Conservation (phyloP, 92 coral and sea anemone species). For the Zoanthus solanderi region DNA sequence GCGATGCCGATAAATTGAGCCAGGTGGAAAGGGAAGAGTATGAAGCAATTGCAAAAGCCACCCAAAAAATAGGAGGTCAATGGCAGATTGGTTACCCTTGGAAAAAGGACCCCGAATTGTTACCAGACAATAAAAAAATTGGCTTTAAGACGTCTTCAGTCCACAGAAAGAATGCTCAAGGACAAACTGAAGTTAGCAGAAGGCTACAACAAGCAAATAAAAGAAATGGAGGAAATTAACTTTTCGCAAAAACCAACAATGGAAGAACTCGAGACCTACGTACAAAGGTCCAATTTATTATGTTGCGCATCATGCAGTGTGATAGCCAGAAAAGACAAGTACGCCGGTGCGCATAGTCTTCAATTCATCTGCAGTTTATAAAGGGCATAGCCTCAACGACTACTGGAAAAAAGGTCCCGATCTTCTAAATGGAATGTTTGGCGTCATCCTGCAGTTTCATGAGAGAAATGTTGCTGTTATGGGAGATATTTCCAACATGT, state of each 20-base stretch:
- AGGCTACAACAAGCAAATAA: no score
- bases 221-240: no score
- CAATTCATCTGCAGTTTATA: not conserved
- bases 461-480: slow-evolving; percentile 48
- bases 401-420: slow-evolving; percentile 60
- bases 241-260: no score
- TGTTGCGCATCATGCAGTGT: no score
- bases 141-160: slow-evolving; percentile 30
- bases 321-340: no score
- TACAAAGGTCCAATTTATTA: no score
- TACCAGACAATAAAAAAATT: slow-evolving; percentile 25
- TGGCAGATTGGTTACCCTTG: slow-evolving; percentile 36
- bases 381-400: slow-evolving; percentile 50
- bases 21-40: slow-evolving; percentile 69
- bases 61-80: not conserved
- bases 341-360: no score
- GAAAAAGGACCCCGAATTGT: slow-evolving; percentile 29
- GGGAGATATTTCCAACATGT: slow-evolving; percentile 70
- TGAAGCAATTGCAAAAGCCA: not conserved
- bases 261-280: no score
- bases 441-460: slow-evolving; percentile 57
- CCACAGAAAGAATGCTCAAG: no score
- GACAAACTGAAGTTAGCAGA: no score
- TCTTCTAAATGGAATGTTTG: slow-evolving; percentile 54
- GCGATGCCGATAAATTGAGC: slow-evolving; percentile 68